Percentiles rank a stretch among this genome's conserved stretches.
Conservation (phyloP, 2,113 vertebrate species). For the Lonchura striata region DNA sequence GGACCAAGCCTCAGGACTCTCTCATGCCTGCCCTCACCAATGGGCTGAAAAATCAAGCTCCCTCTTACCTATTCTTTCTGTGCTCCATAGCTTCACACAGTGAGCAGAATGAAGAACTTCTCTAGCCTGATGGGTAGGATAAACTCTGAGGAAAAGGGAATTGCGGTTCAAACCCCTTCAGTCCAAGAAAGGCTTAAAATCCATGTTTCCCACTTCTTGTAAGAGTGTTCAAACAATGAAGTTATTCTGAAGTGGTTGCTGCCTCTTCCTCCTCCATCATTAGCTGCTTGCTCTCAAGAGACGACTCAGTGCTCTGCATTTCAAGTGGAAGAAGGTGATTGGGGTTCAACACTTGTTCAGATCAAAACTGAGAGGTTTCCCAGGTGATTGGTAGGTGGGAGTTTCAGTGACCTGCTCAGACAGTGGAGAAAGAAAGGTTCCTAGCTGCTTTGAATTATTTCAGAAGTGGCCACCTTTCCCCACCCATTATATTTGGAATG, state of each 20-base stretch:
- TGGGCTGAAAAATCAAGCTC: conserved; percentile 51
- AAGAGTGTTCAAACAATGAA: conserved; percentile 69
- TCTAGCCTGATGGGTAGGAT: conserved; percentile 33
- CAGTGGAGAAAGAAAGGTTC: conserved; percentile 6
- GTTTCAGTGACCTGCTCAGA: conserved; percentile 41
- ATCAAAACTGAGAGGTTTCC: conserved; percentile 53
- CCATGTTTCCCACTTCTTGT: conserved; percentile 61
- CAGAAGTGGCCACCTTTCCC: conserved; percentile 6
- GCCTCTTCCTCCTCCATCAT: conserved; percentile 60
- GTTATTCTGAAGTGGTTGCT: conserved; percentile 63
- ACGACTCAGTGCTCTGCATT: conserved; percentile 51
- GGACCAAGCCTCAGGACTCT: conserved; percentile 40
- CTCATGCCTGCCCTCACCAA: conserved; percentile 37
- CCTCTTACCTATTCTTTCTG: conserved; percentile 45
- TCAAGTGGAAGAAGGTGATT: conserved; percentile 60
- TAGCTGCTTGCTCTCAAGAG: conserved; percentile 59
- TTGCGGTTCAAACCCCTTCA: conserved; percentile 57
- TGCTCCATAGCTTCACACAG: neutral
- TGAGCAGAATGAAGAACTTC: conserved; percentile 52
- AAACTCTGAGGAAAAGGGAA: conserved; percentile 50
- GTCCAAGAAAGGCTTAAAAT: conserved; percentile 62
- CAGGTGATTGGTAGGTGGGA: conserved; percentile 41
- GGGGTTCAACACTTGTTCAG: conserved; percentile 49
- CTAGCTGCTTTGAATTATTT: neutral
- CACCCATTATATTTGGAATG: neutral